phyloP scores from a whole-genome alignment of 37 sponge, comb jelly and placozoan species.

The Crambe crambe region DNA sequence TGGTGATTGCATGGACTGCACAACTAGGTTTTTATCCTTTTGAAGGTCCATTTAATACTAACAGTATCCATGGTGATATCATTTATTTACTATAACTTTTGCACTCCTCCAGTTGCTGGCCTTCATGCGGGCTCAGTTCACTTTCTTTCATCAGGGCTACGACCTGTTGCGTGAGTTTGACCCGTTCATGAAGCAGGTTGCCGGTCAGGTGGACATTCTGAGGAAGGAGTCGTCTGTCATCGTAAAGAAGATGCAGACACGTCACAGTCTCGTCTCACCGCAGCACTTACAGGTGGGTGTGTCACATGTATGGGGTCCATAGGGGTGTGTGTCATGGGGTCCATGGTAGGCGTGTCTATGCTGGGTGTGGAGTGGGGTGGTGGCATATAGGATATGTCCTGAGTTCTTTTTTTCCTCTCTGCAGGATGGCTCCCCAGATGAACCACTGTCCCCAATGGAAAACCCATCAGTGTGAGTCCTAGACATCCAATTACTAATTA shows the following conservation, averaged over 20 bases:
- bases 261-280: slow-evolving; percentile 50
- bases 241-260: slow-evolving; percentile 34
- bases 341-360: neutral
- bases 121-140: slow-evolving; percentile 56
- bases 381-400: neutral
- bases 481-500: too few relatives aligned
- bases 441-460: slow-evolving; percentile 37
- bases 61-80: too few relatives aligned
- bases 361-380: neutral
- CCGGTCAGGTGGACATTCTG: slow-evolving; percentile 33
- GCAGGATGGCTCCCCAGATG: slow-evolving; percentile 46
- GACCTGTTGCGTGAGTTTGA: slow-evolving; percentile 57
- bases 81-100: too few relatives aligned
- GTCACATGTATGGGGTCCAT: neutral
- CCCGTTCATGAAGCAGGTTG: slow-evolving; percentile 43
- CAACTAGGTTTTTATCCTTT: too few relatives aligned
- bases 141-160: slow-evolving; percentile 71
- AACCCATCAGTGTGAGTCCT: slow-evolving; percentile 45
- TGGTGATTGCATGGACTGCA: too few relatives aligned
- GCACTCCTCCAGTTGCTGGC: slow-evolving; percentile 62
- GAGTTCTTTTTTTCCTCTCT: neutral
- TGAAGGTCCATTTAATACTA: too few relatives aligned
- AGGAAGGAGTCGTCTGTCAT: slow-evolving; percentile 20
- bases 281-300: slow-evolving; percentile 48
- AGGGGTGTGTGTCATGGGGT: neutral